phyloP scores from a whole-genome alignment of 1,140 invertebrate species.

The Lasaia peninsularis region DNA sequence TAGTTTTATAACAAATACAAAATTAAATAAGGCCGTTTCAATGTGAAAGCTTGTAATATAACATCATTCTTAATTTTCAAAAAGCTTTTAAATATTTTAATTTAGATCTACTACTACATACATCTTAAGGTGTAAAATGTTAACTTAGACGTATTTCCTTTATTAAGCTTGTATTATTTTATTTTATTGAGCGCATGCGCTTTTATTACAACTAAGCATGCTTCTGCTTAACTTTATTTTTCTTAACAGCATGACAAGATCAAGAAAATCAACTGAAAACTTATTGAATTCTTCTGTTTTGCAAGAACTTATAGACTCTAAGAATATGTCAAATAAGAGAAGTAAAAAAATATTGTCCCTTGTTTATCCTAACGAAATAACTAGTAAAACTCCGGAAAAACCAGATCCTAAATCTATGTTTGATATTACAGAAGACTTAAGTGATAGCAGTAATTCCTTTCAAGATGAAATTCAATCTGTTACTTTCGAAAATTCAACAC shows the following conservation, averaged over 20 bases:
- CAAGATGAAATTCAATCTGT: constrained; percentile 25
- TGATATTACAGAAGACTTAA: constrained; percentile 5
- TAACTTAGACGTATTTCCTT: too few species aligned
- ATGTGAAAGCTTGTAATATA: too few species aligned
- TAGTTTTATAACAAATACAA: too few species aligned
- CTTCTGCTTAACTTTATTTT: background rate
- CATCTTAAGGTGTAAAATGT: too few species aligned
- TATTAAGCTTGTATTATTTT: constrained; percentile 7
- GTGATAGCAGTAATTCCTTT: constrained; percentile 43
- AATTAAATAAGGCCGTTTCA: too few species aligned
- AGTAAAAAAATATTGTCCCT: constrained; percentile 5
- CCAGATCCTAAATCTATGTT: background rate
- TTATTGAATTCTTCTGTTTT: background rate
- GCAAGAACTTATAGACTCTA: background rate
- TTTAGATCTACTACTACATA: too few species aligned
- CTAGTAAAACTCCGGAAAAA: background rate
- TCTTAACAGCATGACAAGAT: constrained; percentile 28
- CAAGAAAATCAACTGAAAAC: background rate
- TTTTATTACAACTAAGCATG: too few species aligned
- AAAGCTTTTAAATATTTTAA: too few species aligned
- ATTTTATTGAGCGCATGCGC: too few species aligned
- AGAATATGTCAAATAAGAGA: background rate
- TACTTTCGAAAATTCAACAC: constrained; percentile 37
- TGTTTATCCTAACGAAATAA: background rate
- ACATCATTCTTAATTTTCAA: too few species aligned